phyloP scores from a whole-genome alignment of 1,140 invertebrate genomes.

The Acromyrmex heyeri region DNA sequence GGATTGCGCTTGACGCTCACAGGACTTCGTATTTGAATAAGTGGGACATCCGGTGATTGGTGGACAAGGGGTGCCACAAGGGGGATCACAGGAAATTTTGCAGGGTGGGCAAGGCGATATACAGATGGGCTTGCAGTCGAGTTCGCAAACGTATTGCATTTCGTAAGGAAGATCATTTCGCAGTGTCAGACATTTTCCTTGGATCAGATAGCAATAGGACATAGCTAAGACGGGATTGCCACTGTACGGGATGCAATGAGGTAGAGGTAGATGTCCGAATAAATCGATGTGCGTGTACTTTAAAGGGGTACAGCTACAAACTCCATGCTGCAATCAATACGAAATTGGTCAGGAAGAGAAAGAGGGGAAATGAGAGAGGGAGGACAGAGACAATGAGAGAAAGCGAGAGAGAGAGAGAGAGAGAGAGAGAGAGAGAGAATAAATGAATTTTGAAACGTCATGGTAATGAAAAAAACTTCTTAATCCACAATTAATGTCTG shows the following conservation, averaged over 20 bases:
- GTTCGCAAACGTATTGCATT: slow-evolving; percentile 78
- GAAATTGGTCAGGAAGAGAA: background rate
- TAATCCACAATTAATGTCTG: slow-evolving; percentile 66
- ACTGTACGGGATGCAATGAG: slow-evolving; percentile 73
- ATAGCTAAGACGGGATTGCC: slow-evolving; percentile 81
- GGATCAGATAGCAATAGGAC: slow-evolving; percentile 82
- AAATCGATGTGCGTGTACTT: slow-evolving; percentile 84
- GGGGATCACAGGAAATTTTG: slow-evolving; percentile 57
- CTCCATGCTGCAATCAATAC: slow-evolving; percentile 81
- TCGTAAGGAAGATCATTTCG: slow-evolving; percentile 73
- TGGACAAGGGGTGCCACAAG: slow-evolving; percentile 26
- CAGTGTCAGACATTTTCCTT: slow-evolving; percentile 82
- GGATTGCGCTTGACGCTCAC: slow-evolving; percentile 40
- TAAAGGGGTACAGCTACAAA: slow-evolving; percentile 80
- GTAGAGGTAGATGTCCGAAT: slow-evolving; percentile 69
- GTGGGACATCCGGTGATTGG: slow-evolving; percentile 28
- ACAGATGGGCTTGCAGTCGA: slow-evolving; percentile 77
- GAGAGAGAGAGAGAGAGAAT: background rate
- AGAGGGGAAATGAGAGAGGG: background rate
- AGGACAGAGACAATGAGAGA: background rate
- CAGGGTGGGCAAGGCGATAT: slow-evolving; percentile 69
- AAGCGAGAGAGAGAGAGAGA: background rate
- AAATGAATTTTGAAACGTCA: slow-evolving; percentile 64
- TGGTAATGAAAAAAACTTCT: slow-evolving; percentile 68
- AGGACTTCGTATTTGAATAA: slow-evolving; percentile 23